phyloP scores from a whole-genome alignment of 1,140 invertebrate species.

The Drepana arcuata region DNA sequence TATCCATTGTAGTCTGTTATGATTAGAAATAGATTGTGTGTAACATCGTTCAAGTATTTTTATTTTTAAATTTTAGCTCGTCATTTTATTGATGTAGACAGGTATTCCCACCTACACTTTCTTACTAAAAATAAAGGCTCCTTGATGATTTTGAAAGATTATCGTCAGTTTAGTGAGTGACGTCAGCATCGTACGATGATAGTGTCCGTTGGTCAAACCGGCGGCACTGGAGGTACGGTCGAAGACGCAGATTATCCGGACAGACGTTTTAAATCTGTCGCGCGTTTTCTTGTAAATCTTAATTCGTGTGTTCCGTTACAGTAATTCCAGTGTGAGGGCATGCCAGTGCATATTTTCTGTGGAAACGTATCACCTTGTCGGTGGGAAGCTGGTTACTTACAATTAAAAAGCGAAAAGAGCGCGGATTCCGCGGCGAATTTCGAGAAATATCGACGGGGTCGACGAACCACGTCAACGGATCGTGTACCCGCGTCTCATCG shows the following conservation, averaged over 20 bases:
- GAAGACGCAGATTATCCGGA: conserved; percentile 11
- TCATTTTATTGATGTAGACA: conserved; percentile 8
- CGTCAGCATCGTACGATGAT: conserved; percentile 5
- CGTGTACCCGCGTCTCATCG: conserved; percentile 48
- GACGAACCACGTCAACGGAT: conserved; percentile 59
- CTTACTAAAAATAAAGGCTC: conserved; percentile 3
- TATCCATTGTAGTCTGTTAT: conserved; percentile 18
- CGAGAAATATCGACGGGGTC: conserved; percentile 68
- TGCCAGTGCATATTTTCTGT: conserved; percentile 34
- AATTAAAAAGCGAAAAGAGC: conserved; percentile 68
- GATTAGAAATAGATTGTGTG: conserved; percentile 10
- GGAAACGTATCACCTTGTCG: conserved; percentile 59
- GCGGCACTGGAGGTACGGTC: conserved; percentile 2
- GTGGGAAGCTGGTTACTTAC: conserved; percentile 47
- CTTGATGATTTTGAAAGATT: conserved; percentile 1
- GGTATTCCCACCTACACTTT: conserved; percentile 7
- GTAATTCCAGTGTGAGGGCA: conserved; percentile 36
- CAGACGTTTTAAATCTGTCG: conserved; percentile 29
- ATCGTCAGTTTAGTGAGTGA: conserved; percentile 5
- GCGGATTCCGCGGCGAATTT: conserved; percentile 62
- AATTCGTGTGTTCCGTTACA: conserved; percentile 44
- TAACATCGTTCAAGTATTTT: conserved; percentile 4
- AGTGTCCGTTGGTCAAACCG: conserved; percentile 6
- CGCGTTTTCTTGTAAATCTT: conserved; percentile 35
- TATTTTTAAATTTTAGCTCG: conserved; percentile 5